Evolutionary conservation across 1,140 invertebrate genomes (phyloP).

Genomic region (Drosophila pseudoobscura): DNA sequence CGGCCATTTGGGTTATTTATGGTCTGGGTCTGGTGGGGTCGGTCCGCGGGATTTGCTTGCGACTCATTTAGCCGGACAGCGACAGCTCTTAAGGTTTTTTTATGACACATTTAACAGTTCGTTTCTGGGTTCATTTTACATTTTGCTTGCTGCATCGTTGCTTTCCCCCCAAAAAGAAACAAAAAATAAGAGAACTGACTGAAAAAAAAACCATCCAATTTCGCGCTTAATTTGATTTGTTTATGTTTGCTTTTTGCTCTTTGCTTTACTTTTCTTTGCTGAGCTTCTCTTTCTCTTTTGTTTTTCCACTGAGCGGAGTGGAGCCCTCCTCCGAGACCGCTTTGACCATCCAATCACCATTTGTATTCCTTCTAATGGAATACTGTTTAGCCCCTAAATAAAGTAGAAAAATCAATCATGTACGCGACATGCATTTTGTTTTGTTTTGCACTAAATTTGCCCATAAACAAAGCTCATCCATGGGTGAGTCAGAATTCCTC

Average conservation of each 20-base stretch:
- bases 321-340: too few species aligned
- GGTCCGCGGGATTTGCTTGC: conserved; percentile 60
- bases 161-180: conserved; percentile 30
- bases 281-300: conserved; percentile 12
- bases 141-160: background rate
- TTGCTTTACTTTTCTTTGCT: background rate
- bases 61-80: conserved; percentile 59
- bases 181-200: conserved; percentile 7
- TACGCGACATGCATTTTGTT: too few species aligned
- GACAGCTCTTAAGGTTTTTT: conserved; percentile 53
- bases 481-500: conserved; percentile 1
- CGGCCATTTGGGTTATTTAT: conserved; percentile 77
- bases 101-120: conserved; percentile 72
- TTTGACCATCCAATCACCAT: conserved; percentile 1
- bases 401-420: too few species aligned
- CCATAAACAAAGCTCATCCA: background rate
- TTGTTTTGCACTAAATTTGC: too few species aligned
- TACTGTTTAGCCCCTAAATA: too few species aligned
- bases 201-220: conserved; percentile 54
- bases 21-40: conserved; percentile 8
- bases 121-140: conserved; percentile 28
- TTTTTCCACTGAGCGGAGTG: background rate
- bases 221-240: conserved; percentile 69
- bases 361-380: background rate
- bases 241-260: background rate